Base-by-base conservation (phyloP, 1,140 invertebrate species). In the Chlorops oryzae region DNA sequence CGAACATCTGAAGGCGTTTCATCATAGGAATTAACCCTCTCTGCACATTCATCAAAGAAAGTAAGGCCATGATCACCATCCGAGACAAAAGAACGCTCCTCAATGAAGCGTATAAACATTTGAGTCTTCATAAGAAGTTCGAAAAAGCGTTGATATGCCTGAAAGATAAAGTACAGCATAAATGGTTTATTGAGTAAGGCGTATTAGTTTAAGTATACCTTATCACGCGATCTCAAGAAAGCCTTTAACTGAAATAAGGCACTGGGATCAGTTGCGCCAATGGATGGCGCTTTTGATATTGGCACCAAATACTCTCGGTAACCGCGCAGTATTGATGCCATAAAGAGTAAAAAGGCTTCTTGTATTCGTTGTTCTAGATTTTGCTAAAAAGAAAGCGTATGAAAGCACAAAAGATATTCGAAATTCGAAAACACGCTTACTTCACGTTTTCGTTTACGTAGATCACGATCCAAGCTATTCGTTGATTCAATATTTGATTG, bases 81-180 rank as follows among this genome's bases (percentile, higher is more conserved):
- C 12, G 93, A 96, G 0, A 98, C 92, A 77, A 99, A 98, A 59
- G 93, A 97, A 28, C 96, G 81, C 75, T 99, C 96, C 75, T 99
- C 96, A 57, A 99, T 98, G 74, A 99, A 99, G 35, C 93, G 84
- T 50, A 92, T 96, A 73, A 98, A 98, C 87, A 96, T 95, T 76
- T 98, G 96, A 1, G 96, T 98, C 65, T 84, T 87, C 74, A 93
- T 87, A 59, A 97, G 71, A 56, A 92, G 78, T 40, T 81, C 80
- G 73, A 90, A 97, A 76, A 98, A 98, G 72, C 92, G 90, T 37
- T 90, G 85, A 66, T 95, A 86, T 37, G 87, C 81, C 76, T 92
- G 86, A 59, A 90, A 46, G 18, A 17, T 5, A 50, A 32, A 41
- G n/a, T n/a, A n/a, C n/a, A 48, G 28, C 24, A 32, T 25, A 1